phyloP scores from a whole-genome alignment of 2,888 invertebrate species.

The Rotaria sp. region DNA sequence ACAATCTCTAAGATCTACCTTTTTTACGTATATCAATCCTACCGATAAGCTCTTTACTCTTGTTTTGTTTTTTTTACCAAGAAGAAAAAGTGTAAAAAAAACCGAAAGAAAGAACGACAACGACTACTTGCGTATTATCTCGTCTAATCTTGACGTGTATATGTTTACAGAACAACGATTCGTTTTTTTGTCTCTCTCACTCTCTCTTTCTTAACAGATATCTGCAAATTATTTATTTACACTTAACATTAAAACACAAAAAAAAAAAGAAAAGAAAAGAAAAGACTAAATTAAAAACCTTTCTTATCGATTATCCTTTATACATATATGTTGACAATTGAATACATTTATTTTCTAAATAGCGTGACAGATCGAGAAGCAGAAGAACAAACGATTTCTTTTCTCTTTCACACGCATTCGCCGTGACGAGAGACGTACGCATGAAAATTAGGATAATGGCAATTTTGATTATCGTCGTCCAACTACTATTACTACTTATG shows the following conservation, averaged over 20 bases:
- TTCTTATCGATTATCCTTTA: conserved; percentile 18
- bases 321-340: neutral
- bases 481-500: neutral
- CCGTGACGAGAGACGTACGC: conserved; percentile 4
- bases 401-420: neutral
- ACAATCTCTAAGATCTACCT: neutral
- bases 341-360: neutral
- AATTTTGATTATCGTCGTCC: conserved; percentile 22
- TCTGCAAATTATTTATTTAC: neutral
- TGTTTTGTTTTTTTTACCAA: neutral
- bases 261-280: neutral
- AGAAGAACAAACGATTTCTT: conserved; percentile 17
- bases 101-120: neutral
- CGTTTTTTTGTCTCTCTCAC: neutral
- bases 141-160: neutral
- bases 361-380: neutral
- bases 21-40: neutral
- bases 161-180: neutral
- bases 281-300: conserved; percentile 6
- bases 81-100: neutral
- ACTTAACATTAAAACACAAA: neutral
- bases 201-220: neutral
- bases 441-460: conserved; percentile 24
- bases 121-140: neutral
- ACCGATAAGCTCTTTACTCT: neutral